Evolutionary conservation across 1,140 invertebrate species (phyloP), one percentile per base, ranked within the genome.

Genomic region (Dendroctonus ponderosae): DNA sequence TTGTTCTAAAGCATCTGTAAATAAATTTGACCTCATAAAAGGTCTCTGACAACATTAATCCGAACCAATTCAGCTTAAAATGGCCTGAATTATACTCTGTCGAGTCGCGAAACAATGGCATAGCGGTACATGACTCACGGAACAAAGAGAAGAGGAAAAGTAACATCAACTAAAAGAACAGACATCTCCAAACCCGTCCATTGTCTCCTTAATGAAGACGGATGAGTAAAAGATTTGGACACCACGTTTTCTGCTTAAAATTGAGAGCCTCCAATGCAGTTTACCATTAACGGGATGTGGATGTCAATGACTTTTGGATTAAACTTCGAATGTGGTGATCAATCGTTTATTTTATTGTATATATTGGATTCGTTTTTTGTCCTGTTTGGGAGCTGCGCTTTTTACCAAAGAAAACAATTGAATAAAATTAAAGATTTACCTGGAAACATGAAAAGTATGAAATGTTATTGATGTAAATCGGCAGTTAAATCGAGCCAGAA

Each of bases 151-250:
- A 51, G 42, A 58, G 64, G 66, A 67, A 67, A 71, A 72, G 69
- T 70, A 53, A 64, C 48, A 69, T 66, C 72, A 71, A 72, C 70
- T 69, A 58, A 65, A 72, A 74, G 66, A 69, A 73, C 73, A 72
- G 69, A 72, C 70, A 70, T 72, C 72, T 66, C 68, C 65, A 63
- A 73, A 74, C 67, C 70, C 71, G 69, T 72, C 72, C 68, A 75
- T 77, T 77, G 74, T 76, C 66, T 61, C 51, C 53, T 67, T 77
- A 77, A 77, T 77, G 76, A 77, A 77, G 76, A 77, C 75, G 62
- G 74, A 77, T 77, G 74, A 74, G 74, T 65, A 70, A 70, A 71
- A 68, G 69, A 76, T 70, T 68, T 67, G 70, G 75, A 69, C 67
- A 72, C 73, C 73, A 59, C 53, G 60, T 68, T 68, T 63, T 48